A percentile compares a stretch with the other conserved stretches of the same genome.
Evolutionary conservation across 1,140 invertebrate genomes (phyloP).

Genomic region (Danaus melanippus): DNA sequence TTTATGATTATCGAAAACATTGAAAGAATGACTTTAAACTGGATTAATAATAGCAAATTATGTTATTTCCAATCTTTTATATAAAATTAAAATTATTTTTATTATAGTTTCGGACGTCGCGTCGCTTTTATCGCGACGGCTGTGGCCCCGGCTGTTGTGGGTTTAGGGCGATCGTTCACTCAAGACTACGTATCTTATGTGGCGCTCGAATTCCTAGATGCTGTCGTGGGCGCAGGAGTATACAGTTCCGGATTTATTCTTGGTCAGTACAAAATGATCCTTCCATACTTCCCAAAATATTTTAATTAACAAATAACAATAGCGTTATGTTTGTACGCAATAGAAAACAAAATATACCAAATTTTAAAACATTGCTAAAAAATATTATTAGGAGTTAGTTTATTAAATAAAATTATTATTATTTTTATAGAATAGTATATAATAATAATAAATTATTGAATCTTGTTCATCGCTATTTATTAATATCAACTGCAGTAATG

Average conservation of each 20-base stretch:
- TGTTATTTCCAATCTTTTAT: too few species aligned
- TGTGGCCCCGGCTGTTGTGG: constrained; percentile 71
- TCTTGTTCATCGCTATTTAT: too few species aligned
- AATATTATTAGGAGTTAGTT: too few species aligned
- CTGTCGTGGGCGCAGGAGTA: constrained; percentile 65
- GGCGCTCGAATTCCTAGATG: constrained; percentile 77
- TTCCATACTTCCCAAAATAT: background rate
- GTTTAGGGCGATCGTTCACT: constrained; percentile 76
- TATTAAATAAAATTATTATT: too few species aligned
- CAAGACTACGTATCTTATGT: constrained; percentile 76
- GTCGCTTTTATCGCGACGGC: constrained; percentile 75
- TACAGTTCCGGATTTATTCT: constrained; percentile 64
- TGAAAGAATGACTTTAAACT: too few species aligned
- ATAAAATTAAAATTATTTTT: constrained; percentile 9
- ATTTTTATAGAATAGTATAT: too few species aligned
- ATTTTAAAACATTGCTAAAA: background rate
- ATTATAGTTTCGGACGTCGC: constrained; percentile 75
- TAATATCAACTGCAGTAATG: too few species aligned
- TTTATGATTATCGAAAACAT: too few species aligned
- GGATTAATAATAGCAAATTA: too few species aligned
- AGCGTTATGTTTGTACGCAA: background rate
- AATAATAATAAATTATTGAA: too few species aligned
- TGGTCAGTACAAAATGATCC: constrained; percentile 26
- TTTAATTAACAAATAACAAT: constrained; percentile 5
- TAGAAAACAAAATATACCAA: too few species aligned